Base-by-base conservation (phyloP, 2,888 invertebrate species). In the Cancer borealis region DNA sequence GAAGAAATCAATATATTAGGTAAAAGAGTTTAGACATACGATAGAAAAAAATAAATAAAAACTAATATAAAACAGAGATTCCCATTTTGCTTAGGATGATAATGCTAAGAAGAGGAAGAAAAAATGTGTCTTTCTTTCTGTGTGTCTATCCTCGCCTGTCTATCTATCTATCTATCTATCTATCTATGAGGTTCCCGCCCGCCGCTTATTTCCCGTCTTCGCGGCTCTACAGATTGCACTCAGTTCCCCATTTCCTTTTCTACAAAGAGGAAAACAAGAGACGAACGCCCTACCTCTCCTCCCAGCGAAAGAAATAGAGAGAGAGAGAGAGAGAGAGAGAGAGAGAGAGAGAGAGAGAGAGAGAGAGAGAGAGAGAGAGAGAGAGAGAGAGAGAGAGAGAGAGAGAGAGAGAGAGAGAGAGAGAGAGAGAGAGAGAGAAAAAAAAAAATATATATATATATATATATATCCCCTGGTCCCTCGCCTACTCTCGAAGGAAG, bases 111-210 rank as follows among this genome's bases (percentile, higher is more conserved):
- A 39, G 39, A 39, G 39, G 39, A 0, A 39, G 39, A 39, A 39
- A 2, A 39, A 39, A 2, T 0, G n/a, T 73, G 73, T 21, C 73
- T 91, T 26, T 39, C 14, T 14, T 0, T 91, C n/a, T 91, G 46
- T 91, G n/a, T 91, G 46, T 91, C n/a, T 91, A 21, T 91, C 73
- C 73, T 14, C 45, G 73, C 73, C 73, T 91, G 66, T 91, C 30
- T 30, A 39, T 91, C 6, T 60, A 12, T 54, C 21, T 90, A 26
- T 88, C 17, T 46, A 46, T 88, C 17, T 45, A 12, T 90, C 26
- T 26, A 12, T 49, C 26, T 49, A 8, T 26, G 49, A 54, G 47
- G 26, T 54, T 54, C 49, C 26, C 90, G 49, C 49, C 26, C 90
- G 49, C 6, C 90, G 49, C 30, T 30, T 30, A 90, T 90, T 90